Evolutionary conservation across 2,113 vertebrate genomes (phyloP).

Genomic region (Silurus asotus): DNA sequence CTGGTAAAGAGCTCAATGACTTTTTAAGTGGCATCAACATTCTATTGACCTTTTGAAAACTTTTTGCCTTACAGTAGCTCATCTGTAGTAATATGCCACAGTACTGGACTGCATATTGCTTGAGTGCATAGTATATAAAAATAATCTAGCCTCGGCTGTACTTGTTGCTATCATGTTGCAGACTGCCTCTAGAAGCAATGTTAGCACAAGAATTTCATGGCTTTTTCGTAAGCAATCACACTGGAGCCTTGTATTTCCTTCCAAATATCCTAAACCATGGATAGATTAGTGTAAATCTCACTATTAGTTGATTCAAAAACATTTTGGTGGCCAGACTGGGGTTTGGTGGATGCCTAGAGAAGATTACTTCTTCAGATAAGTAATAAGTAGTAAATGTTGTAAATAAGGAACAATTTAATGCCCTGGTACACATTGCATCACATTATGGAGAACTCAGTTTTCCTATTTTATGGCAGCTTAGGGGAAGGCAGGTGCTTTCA

Average conservation of each 20-base stretch:
- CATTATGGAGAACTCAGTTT: background rate
- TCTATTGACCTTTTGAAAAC: background rate
- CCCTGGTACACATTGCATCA: background rate
- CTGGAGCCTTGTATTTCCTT: background rate
- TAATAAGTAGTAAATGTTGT: background rate
- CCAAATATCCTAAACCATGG: background rate
- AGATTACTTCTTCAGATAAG: background rate
- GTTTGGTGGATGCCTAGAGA: background rate
- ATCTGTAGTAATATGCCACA: background rate
- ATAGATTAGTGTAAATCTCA: background rate
- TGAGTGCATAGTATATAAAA: slow-evolving; percentile 4
- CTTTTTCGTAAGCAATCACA: background rate
- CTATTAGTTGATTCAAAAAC: background rate
- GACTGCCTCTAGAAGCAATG: background rate
- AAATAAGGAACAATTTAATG: background rate
- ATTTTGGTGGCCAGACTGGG: background rate
- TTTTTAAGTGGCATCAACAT: background rate
- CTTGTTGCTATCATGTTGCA: slow-evolving; percentile 20
- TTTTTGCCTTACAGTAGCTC: background rate
- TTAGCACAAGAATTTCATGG: slow-evolving; percentile 22
- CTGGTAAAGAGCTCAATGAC: background rate
- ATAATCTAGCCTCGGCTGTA: background rate
- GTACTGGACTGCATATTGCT: background rate
- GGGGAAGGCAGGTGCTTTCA: background rate
- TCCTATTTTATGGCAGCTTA: background rate